Percentiles rank a stretch among this genome's conserved stretches.
These are phyloP conservation scores for Chesias legatella DNA, from an alignment of 2,888 invertebrate species.

Conservation along the genomic window DNA sequence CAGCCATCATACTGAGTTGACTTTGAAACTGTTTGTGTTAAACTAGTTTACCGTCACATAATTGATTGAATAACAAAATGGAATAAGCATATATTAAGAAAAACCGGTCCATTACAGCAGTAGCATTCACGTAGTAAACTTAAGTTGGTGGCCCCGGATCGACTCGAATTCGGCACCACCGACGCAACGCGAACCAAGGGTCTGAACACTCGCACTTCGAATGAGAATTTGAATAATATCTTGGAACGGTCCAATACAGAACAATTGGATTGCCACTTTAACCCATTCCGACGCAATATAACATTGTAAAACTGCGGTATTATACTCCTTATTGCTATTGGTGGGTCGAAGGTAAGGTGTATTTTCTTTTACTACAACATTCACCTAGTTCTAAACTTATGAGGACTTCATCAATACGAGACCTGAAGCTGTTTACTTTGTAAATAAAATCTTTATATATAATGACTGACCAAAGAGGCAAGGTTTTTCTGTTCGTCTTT, in stretches of 20 bases:
- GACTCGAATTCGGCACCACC: background rate
- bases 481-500: slow-evolving; percentile 23
- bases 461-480: slow-evolving; percentile 16
- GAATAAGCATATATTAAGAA: too few species aligned
- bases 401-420: background rate
- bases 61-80: too few species aligned
- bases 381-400: too few species aligned
- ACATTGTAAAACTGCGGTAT: too few species aligned
- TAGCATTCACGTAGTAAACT: background rate
- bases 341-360: too few species aligned
- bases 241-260: slow-evolving; percentile 2
- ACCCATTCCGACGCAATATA: background rate
- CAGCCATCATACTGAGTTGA: too few species aligned
- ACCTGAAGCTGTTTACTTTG: slow-evolving; percentile 1
- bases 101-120: too few species aligned
- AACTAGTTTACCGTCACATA: slow-evolving; percentile 1
- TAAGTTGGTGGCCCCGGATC: slow-evolving; percentile 1
- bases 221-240: slow-evolving; percentile 18
- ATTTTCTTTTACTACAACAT: too few species aligned
- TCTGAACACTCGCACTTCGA: background rate
- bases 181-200: background rate
- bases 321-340: too few species aligned
- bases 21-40: background rate
- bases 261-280: background rate
- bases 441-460: slow-evolving; percentile 11